A percentile compares a stretch with the other conserved stretches of the same genome.
phyloP scores from a whole-genome alignment of 2,113 vertebrate genomes.

The Pelecanus crispus region DNA sequence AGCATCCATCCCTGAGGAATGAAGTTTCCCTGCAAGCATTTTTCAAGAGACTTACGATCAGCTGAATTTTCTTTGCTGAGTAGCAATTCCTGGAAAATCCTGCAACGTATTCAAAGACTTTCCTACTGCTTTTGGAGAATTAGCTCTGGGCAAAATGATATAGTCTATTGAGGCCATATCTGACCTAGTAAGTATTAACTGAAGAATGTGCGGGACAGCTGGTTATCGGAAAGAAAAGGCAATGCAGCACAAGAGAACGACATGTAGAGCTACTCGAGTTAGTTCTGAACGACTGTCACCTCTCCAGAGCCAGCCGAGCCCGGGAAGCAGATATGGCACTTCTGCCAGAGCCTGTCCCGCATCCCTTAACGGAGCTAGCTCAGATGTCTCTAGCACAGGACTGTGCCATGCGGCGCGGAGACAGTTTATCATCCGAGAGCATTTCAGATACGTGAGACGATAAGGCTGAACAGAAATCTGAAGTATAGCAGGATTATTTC shows the following conservation, averaged over 20 bases:
- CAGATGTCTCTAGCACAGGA: background rate
- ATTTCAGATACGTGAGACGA: background rate
- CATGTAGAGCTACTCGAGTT: background rate
- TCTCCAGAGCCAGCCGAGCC: background rate
- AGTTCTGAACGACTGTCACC: conserved; percentile 1
- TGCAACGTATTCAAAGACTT: conserved; percentile 18
- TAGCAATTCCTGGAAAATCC: conserved; percentile 59
- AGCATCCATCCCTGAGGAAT: background rate
- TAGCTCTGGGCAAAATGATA: conserved; percentile 35
- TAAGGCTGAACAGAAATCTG: conserved; percentile 22
- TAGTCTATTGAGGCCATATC: background rate
- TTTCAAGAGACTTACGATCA: background rate
- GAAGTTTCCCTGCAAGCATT: background rate
- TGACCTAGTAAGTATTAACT: conserved; percentile 61
- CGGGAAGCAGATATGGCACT: background rate
- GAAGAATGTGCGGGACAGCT: conserved; percentile 55
- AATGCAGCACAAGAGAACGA: background rate
- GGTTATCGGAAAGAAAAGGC: conserved; percentile 24
- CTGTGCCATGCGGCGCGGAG: background rate
- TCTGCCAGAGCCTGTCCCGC: background rate
- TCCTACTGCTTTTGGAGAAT: conserved; percentile 45
- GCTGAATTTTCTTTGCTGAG: conserved; percentile 45
- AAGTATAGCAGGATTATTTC: background rate
- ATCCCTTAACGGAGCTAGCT: background rate
- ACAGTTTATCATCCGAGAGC: background rate